Evolutionary conservation across 1,140 invertebrate genomes (phyloP).

Genomic region (Aphidius ervi): DNA sequence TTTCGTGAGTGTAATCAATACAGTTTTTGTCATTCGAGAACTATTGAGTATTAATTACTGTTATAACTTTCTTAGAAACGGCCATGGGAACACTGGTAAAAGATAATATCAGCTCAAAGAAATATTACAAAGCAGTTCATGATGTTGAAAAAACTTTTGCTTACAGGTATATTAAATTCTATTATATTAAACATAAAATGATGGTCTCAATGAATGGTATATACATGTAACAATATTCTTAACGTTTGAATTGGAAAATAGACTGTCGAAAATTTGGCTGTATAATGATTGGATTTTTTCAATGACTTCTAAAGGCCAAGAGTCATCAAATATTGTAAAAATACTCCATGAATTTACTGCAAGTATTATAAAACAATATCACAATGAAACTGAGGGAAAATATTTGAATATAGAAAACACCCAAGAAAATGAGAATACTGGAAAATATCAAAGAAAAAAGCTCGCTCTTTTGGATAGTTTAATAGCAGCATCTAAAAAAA

Average conservation of each 20-base stretch:
- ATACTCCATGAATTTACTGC: slow-evolving; percentile 25
- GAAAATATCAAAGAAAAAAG: slow-evolving; percentile 24
- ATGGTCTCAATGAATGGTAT: neutral
- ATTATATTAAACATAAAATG: neutral
- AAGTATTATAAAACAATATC: slow-evolving; percentile 32
- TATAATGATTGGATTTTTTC: slow-evolving; percentile 22
- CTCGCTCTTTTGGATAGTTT: slow-evolving; percentile 77
- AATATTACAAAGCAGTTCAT: slow-evolving; percentile 34
- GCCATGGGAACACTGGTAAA: slow-evolving; percentile 30
- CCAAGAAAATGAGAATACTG: slow-evolving; percentile 16
- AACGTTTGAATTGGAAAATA: neutral
- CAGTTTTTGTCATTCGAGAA: too few species aligned
- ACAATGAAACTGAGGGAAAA: slow-evolving; percentile 24
- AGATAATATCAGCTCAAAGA: slow-evolving; percentile 25
- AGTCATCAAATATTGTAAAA: slow-evolving; percentile 17
- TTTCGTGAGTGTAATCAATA: too few species aligned
- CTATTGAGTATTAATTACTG: too few species aligned
- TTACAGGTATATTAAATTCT: neutral
- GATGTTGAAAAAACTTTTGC: slow-evolving; percentile 22
- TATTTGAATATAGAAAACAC: slow-evolving; percentile 14
- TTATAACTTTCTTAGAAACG: slow-evolving; percentile 20
- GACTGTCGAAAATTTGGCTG: slow-evolving; percentile 23
- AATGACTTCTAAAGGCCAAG: slow-evolving; percentile 27
- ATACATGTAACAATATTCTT: too few species aligned
- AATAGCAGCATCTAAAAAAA: slow-evolving; percentile 56